Conservation (phyloP, 2,888 invertebrate genomes). For the Bugula neritina region DNA sequence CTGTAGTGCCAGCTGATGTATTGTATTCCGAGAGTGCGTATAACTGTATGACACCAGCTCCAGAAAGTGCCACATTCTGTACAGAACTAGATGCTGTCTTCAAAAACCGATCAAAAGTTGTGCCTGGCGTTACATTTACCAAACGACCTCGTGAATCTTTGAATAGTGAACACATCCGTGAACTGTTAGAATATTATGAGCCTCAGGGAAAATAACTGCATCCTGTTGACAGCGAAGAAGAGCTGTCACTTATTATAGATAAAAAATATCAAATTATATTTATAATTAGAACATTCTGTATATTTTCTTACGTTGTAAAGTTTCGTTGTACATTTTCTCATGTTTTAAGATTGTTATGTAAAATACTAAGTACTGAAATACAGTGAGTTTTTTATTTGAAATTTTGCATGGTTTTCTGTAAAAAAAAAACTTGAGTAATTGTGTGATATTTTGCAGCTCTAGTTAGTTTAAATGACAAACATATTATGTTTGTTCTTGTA, state of each 20-base stretch:
- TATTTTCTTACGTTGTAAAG: conserved; percentile 2
- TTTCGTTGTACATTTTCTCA: conserved; percentile 3
- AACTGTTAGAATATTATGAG: conserved; percentile 10
- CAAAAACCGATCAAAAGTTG: conserved; percentile 13
- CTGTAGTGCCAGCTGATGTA: not conserved
- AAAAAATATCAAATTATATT: too few relatives aligned
- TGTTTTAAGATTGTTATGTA: too few relatives aligned
- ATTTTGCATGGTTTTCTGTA: too few relatives aligned
- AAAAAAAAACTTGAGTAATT: too few relatives aligned
- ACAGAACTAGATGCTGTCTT: conserved; percentile 16
- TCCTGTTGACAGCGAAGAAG: not conserved
- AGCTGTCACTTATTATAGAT: too few relatives aligned
- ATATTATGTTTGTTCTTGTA: too few relatives aligned
- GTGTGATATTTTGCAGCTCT: too few relatives aligned
- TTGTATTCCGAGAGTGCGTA: conserved; percentile 22
- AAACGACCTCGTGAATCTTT: not conserved
- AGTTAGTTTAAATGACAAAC: too few relatives aligned
- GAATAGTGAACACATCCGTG: not conserved
- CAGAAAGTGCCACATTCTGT: not conserved
- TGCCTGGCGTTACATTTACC: conserved; percentile 7
- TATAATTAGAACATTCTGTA: not conserved
- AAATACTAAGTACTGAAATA: too few relatives aligned
- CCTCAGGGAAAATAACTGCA: conserved; percentile 5
- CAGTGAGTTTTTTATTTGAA: too few relatives aligned
- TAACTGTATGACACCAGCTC: conserved; percentile 7